phyloP scores from a whole-genome alignment of 2,888 invertebrate species.

The Zootermopsis nevadensis region DNA sequence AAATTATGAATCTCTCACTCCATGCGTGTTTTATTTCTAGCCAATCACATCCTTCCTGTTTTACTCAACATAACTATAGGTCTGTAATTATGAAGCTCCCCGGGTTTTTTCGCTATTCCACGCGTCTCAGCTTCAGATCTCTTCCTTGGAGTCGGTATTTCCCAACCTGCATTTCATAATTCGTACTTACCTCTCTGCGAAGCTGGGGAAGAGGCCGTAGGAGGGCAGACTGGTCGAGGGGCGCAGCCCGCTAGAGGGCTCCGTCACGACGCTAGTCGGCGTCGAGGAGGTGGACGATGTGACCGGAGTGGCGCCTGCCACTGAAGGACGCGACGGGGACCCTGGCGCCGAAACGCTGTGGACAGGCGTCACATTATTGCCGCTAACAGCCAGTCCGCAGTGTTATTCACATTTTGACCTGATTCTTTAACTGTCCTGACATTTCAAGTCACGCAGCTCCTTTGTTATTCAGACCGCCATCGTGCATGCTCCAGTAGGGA shows the following conservation, averaged over 20 bases:
- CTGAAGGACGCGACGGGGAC: slow-evolving; percentile 46
- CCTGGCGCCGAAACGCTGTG: slow-evolving; percentile 49
- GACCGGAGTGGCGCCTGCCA: slow-evolving; percentile 38
- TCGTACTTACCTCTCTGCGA: slow-evolving; percentile 68
- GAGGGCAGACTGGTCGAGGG: slow-evolving; percentile 49
- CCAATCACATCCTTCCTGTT: neutral
- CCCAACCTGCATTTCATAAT: too few relatives aligned
- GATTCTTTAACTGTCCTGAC: too few relatives aligned
- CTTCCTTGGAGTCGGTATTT: too few relatives aligned
- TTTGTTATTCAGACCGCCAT: too few relatives aligned
- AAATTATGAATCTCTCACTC: neutral
- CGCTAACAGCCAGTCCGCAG: too few relatives aligned
- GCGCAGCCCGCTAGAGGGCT: slow-evolving; percentile 44
- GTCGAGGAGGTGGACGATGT: slow-evolving; percentile 51
- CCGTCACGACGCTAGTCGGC: slow-evolving; percentile 50
- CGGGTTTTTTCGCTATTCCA: too few relatives aligned
- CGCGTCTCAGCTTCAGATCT: too few relatives aligned
- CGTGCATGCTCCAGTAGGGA: too few relatives aligned
- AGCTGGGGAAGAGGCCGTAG: slow-evolving; percentile 67
- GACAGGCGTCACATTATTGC: neutral
- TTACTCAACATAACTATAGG: neutral
- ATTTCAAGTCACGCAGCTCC: too few relatives aligned
- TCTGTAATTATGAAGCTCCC: too few relatives aligned
- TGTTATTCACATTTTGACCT: too few relatives aligned
- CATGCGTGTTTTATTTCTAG: neutral